These are phyloP conservation scores for Hymenopus coronatus DNA, from an alignment of 2,888 invertebrate genomes.

Conservation along the genomic window DNA sequence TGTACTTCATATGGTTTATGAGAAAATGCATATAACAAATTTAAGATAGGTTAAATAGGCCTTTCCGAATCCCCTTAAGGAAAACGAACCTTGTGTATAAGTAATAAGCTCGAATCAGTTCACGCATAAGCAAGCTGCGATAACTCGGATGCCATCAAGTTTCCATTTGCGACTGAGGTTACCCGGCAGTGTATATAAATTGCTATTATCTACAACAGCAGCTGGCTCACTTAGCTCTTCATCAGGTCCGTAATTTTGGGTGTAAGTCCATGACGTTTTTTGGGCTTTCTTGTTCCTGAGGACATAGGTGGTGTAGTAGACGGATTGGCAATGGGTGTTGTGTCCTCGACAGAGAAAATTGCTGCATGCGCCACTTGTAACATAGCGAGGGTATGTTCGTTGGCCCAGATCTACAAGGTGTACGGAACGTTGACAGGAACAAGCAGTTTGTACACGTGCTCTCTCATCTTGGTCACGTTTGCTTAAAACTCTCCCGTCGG, in stretches of 20 bases:
- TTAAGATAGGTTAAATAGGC: too few relatives aligned
- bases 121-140: constrained; percentile 47
- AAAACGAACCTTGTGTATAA: too few relatives aligned
- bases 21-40: too few relatives aligned
- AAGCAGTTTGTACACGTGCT: background rate
- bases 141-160: constrained; percentile 41
- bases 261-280: too few relatives aligned
- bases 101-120: background rate
- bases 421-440: background rate
- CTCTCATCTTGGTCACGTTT: background rate
- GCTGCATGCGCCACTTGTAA: background rate
- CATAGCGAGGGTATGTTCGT: background rate
- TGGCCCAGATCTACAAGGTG: background rate
- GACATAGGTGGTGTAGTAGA: background rate
- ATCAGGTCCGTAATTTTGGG: too few relatives aligned
- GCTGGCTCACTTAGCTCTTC: too few relatives aligned
- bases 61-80: too few relatives aligned
- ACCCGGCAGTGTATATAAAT: constrained; percentile 39
- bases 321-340: background rate
- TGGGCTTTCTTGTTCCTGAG: background rate
- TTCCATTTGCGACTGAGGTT: constrained; percentile 44
- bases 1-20: too few relatives aligned
- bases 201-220: background rate
- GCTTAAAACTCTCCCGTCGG: background rate
- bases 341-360: background rate